Conservation (phyloP, 2,888 invertebrate species). For the Caenorhabditis afra region DNA sequence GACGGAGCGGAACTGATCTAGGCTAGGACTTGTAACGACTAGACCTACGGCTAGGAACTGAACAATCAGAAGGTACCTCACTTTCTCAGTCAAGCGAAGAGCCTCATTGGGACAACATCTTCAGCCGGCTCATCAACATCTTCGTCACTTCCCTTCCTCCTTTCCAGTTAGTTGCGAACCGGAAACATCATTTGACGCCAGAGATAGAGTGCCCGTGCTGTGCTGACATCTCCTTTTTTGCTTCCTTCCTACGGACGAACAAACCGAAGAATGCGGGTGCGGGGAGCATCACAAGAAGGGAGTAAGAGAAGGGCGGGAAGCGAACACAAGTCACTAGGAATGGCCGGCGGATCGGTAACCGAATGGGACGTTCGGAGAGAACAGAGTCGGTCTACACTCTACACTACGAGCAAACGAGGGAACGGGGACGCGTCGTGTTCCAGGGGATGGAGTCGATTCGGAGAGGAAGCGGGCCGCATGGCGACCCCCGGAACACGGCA, state of each 20-base stretch:
- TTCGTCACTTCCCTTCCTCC: background rate
- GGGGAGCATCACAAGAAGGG: background rate
- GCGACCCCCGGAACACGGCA: slow-evolving; percentile 11
- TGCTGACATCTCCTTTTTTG: background rate
- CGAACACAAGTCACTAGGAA: slow-evolving; percentile 49
- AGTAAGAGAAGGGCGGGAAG: slow-evolving; percentile 15
- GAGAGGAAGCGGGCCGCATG: slow-evolving; percentile 4
- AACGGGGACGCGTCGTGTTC: slow-evolving; percentile 36
- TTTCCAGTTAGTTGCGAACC: background rate
- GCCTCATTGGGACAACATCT: background rate
- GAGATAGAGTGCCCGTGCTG: background rate
- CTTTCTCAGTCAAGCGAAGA: background rate
- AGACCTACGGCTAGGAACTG: background rate
- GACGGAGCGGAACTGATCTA: background rate
- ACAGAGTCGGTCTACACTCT: slow-evolving; percentile 19
- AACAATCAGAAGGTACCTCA: background rate
- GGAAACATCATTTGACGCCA: background rate
- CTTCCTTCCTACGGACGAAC: background rate
- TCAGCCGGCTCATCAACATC: background rate
- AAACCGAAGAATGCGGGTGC: slow-evolving; percentile 9
- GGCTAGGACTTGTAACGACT: background rate
- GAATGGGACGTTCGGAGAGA: background rate
- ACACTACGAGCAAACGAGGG: slow-evolving; percentile 43
- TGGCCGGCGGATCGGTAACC: slow-evolving; percentile 3
- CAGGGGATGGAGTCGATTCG: background rate